Base-by-base conservation (phyloP, 2,113 vertebrate species). In the Lamprotornis superbus region DNA sequence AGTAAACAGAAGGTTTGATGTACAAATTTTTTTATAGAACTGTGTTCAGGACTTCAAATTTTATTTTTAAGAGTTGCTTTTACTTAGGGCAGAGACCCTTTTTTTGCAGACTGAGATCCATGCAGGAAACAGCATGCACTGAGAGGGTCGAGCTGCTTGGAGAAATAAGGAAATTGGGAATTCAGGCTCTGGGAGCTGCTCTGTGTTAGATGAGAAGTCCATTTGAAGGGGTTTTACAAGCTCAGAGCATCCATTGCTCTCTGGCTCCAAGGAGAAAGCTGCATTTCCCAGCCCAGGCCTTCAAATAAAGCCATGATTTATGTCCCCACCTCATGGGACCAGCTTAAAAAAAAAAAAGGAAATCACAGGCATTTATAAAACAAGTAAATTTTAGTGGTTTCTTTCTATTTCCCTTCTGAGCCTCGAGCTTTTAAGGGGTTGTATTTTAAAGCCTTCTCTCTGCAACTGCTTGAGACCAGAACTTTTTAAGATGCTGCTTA, bases 61-160 rank as follows among this genome's bases (percentile, higher is more conserved):
- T 96, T 60, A 49, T 81, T 95, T 97, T 96, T 92, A 96, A 87
- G 92, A 81, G 91, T 70, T 97, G 16, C 27, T 90, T 96, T 94
- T 80, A 97, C 95, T 97, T 93, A 95, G 1, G 20, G 63, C 44
- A 63, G 60, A 55, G 67, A 81, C 65, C 39, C 15, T 68, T 81
- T 87, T 89, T 94, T 57, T 61, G 18, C 35, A 91, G 53, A 78
- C 40, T 86, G 55, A 90, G 96, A 90, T 87, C 61, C 30, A 4
- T 1, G 20, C 37, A 80, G 82, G 69, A 96, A 93, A 76, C 61
- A 61, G 89, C 14, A 3, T 46, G 70, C 21, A 60, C 37, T 6
- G 35, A 74, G 69, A 69, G 24, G 37, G 70, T 20, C 1, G 7
- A 46, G 24, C 9, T 90, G 71, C 70, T 39, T 44, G 10, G 19